Evolutionary conservation across 2,888 invertebrate species (phyloP).

Genomic region (Pharmacophagus antenor): DNA sequence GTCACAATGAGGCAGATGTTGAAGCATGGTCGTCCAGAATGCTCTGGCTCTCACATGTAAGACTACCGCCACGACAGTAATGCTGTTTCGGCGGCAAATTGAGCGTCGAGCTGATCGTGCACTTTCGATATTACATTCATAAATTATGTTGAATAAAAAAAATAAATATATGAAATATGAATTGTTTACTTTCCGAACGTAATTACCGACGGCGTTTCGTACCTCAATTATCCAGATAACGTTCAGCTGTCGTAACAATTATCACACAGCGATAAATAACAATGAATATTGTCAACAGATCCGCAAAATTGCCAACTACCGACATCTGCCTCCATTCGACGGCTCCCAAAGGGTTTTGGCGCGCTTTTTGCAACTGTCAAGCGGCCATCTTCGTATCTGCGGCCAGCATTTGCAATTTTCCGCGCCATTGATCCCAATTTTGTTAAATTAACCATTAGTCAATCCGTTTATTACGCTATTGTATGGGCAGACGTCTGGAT

Average conservation of each 20-base stretch:
- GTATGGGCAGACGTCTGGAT: slow-evolving; percentile 30
- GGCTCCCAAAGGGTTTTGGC: slow-evolving; percentile 77
- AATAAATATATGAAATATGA: neutral
- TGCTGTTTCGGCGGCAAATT: no score
- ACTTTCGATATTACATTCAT: no score
- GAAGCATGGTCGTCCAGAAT: no score
- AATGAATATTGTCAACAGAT: slow-evolving; percentile 69
- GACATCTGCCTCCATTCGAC: slow-evolving; percentile 66
- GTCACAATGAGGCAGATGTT: no score
- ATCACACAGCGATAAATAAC: slow-evolving; percentile 68
- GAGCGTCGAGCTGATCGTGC: no score
- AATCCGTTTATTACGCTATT: slow-evolving; percentile 55
- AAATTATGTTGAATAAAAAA: no score
- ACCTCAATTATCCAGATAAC: slow-evolving; percentile 28
- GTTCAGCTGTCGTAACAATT: slow-evolving; percentile 61
- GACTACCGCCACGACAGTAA: no score
- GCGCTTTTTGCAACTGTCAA: slow-evolving; percentile 64
- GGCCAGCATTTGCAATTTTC: slow-evolving; percentile 74
- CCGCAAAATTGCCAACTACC: slow-evolving; percentile 65
- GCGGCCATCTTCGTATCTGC: slow-evolving; percentile 62
- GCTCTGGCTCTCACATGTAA: no score
- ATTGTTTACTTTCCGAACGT: neutral
- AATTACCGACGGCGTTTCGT: slow-evolving; percentile 21
- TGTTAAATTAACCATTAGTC: slow-evolving; percentile 64
- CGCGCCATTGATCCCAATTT: slow-evolving; percentile 69